These are phyloP conservation scores for Nansenia antarctica DNA, from an alignment of 2,113 vertebrate genomes.

Conservation along the genomic window DNA sequence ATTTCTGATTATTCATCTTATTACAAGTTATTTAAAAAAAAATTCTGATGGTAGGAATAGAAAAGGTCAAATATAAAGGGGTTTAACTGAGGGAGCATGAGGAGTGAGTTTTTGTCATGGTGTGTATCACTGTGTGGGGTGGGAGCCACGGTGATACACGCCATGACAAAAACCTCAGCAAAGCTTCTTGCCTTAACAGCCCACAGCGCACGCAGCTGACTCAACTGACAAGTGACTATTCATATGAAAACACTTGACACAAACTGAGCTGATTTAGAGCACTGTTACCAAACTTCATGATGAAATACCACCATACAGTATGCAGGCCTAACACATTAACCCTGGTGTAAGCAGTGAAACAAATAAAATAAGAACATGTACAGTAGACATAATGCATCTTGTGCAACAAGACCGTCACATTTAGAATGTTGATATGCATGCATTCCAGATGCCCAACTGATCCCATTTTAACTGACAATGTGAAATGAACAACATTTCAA, in stretches of 20 bases:
- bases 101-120: constrained; percentile 16
- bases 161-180: constrained; percentile 36
- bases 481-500: not conserved
- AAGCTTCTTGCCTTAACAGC: not conserved
- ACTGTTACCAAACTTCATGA: not conserved
- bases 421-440: too few species aligned
- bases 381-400: too few species aligned
- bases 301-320: not conserved
- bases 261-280: not conserved
- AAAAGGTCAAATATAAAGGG: not conserved
- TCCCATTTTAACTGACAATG: too few species aligned
- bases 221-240: not conserved
- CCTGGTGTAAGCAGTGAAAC: too few species aligned
- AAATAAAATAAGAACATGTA: too few species aligned
- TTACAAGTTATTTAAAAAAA: not conserved
- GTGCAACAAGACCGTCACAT: too few species aligned
- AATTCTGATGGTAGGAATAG: not conserved
- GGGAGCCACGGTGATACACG: constrained; percentile 28
- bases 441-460: too few species aligned
- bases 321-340: not conserved
- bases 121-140: constrained; percentile 22
- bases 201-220: not conserved
- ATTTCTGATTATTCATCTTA: not conserved
- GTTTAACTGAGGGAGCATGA: not conserved
- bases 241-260: not conserved